Conservation (phyloP, 2,888 invertebrate genomes). For the Rosalia funebris region DNA sequence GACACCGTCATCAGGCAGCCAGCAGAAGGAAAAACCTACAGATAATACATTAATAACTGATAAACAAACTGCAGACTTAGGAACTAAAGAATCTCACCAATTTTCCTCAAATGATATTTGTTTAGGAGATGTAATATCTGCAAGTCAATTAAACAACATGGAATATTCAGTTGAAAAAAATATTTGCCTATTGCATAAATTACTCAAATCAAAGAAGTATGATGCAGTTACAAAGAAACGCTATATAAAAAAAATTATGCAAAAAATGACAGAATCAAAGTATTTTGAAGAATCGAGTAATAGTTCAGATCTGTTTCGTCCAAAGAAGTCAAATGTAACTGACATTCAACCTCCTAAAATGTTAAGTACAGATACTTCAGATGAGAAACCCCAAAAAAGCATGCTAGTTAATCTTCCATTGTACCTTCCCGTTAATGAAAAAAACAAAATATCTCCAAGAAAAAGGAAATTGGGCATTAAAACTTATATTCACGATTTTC, state of each 20-base stretch:
- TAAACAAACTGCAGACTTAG: not conserved
- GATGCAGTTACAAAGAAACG: constrained; percentile 71
- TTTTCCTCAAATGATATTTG: constrained; percentile 18
- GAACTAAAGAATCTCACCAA: constrained; percentile 8
- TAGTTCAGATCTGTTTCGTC: constrained; percentile 66
- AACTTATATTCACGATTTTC: constrained; percentile 39
- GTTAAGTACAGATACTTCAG: constrained; percentile 30
- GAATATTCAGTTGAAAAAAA: constrained; percentile 71
- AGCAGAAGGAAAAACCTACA: constrained; percentile 1
- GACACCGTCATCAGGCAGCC: not conserved
- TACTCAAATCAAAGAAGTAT: constrained; percentile 70
- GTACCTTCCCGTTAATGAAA: constrained; percentile 55
- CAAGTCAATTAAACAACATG: constrained; percentile 13
- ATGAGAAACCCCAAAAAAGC: constrained; percentile 13
- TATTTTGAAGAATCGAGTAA: constrained; percentile 70
- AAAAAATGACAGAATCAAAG: constrained; percentile 69
- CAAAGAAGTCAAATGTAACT: constrained; percentile 49
- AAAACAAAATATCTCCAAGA: constrained; percentile 21
- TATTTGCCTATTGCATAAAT: constrained; percentile 69
- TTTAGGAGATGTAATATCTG: constrained; percentile 29
- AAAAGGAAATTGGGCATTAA: constrained; percentile 33
- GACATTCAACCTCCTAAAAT: not conserved
- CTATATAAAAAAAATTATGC: constrained; percentile 73
- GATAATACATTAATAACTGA: not conserved
- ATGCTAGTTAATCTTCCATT: constrained; percentile 60